Evolutionary conservation across 2,113 vertebrate genomes (phyloP).

Genomic region (Ptilonorhynchus violaceus): DNA sequence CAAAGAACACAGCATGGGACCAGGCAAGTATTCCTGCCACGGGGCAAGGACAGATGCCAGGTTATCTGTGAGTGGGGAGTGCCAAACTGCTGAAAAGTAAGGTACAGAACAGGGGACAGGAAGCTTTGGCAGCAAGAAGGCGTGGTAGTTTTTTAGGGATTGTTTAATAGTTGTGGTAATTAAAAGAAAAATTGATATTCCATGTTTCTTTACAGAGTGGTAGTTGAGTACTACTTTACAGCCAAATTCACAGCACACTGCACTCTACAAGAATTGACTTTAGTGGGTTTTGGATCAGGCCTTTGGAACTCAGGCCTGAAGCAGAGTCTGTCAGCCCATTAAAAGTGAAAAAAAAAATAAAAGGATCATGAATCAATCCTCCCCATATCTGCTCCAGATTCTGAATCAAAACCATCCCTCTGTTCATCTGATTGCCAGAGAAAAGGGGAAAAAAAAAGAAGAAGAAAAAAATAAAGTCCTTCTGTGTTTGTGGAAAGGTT

Average conservation of each 20-base stretch:
- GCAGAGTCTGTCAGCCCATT: slow-evolving; percentile 53
- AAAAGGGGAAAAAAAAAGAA: not conserved
- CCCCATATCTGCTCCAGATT: slow-evolving; percentile 57
- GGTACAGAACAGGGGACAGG: not conserved
- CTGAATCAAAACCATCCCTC: slow-evolving; percentile 62
- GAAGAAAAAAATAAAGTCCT: not conserved
- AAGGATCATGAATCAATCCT: slow-evolving; percentile 55
- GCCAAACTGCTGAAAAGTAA: not conserved
- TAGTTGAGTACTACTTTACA: slow-evolving; percentile 3
- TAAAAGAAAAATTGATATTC: not conserved
- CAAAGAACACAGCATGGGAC: not conserved
- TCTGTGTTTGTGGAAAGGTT: slow-evolving; percentile 8
- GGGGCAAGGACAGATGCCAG: not conserved
- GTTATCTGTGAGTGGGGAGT: not conserved
- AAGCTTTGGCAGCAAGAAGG: not conserved
- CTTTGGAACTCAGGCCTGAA: slow-evolving; percentile 49
- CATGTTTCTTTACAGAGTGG: not conserved
- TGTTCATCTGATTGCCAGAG: slow-evolving; percentile 20
- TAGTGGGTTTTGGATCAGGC: slow-evolving; percentile 48
- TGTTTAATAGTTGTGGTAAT: not conserved
- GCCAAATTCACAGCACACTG: slow-evolving; percentile 25
- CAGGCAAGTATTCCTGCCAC: not conserved
- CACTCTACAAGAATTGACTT: slow-evolving; percentile 7
- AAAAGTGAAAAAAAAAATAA: slow-evolving; percentile 32
- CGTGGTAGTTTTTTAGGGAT: not conserved